Evolutionary conservation across 2,797 vertebrate species (phyloP).

Genomic region (Diglossa cyanea): DNA sequence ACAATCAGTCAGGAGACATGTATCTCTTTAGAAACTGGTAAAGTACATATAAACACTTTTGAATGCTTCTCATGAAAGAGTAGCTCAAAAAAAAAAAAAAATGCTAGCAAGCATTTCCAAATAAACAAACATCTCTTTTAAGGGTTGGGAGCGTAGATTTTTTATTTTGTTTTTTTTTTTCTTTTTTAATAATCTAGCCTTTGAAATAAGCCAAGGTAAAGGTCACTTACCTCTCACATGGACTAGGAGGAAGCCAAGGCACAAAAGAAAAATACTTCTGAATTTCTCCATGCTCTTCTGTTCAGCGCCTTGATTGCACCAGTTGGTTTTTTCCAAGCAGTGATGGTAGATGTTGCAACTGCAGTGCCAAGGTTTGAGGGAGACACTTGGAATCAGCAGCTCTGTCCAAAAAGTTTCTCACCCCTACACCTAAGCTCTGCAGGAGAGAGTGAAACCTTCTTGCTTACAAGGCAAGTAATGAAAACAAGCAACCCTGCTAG

Average conservation of each 20-base stretch:
- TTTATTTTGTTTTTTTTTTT: neutral
- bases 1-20: neutral
- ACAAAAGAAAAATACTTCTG: neutral
- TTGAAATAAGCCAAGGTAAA: neutral
- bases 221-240: slow-evolving; percentile 35
- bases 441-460: neutral
- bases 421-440: neutral
- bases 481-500: neutral
- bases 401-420: neutral
- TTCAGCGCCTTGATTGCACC: neutral
- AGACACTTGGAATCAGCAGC: neutral
- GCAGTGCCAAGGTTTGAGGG: neutral
- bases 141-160: fast-evolving
- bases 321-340: neutral
- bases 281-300: slow-evolving; percentile 24
- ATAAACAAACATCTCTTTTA: neutral
- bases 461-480: neutral
- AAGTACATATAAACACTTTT: neutral
- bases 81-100: neutral
- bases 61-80: neutral
- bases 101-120: neutral
- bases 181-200: neutral
- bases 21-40: neutral
- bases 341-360: neutral
- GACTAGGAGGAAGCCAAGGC: slow-evolving; percentile 36